Percentiles rank a stretch among this genome's conserved stretches.
Evolutionary conservation across 2,113 vertebrate species (phyloP).

Genomic region (Nothoprocta perdicaria): DNA sequence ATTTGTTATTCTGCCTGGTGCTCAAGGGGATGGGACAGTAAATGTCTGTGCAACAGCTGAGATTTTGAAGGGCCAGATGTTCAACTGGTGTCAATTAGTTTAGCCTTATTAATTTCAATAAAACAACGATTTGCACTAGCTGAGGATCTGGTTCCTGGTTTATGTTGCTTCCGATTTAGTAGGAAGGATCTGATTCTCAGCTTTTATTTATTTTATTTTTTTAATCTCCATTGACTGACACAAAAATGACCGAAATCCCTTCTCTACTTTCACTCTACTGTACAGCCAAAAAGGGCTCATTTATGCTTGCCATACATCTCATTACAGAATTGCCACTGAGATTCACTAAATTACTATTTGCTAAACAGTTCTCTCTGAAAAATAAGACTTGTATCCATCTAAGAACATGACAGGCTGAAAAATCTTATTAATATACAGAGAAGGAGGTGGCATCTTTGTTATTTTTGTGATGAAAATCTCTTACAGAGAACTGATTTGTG

Average conservation of each 20-base stretch:
- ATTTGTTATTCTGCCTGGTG: background rate
- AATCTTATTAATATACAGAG: slow-evolving; percentile 60
- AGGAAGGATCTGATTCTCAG: background rate
- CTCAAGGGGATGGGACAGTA: background rate
- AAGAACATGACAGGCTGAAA: slow-evolving; percentile 40
- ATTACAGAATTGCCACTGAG: slow-evolving; percentile 46
- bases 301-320: slow-evolving; percentile 5
- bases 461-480: slow-evolving; percentile 41
- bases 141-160: slow-evolving; percentile 22
- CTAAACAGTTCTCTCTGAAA: slow-evolving; percentile 40
- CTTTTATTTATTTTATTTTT: background rate
- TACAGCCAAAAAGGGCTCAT: background rate
- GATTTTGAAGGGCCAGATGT: slow-evolving; percentile 5
- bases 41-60: background rate
- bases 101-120: background rate
- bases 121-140: background rate
- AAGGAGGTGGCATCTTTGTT: slow-evolving; percentile 55
- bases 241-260: slow-evolving; percentile 1
- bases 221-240: background rate
- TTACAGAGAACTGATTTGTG: slow-evolving; percentile 35
- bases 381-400: slow-evolving; percentile 30
- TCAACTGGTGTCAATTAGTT: slow-evolving; percentile 9
- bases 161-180: background rate
- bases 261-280: slow-evolving; percentile 7
- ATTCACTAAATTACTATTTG: slow-evolving; percentile 57